Base-by-base conservation (phyloP, 2,888 invertebrate species). In the Orgyia antiqua region DNA sequence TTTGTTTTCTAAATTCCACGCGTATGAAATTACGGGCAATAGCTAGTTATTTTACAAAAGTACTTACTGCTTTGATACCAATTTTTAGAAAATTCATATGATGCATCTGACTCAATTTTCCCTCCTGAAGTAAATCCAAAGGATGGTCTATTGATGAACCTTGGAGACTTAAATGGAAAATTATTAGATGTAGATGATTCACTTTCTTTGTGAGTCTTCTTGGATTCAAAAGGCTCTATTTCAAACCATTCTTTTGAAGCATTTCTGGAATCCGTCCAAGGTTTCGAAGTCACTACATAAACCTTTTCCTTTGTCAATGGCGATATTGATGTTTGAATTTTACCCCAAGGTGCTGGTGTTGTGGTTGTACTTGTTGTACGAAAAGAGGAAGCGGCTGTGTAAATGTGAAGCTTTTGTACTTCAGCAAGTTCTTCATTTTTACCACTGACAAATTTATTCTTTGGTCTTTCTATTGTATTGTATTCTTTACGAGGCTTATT, bases 281-380 rank as follows among this genome's bases (percentile, higher is more conserved):
- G 88, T 57, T 92, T 91, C 0, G 95, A 94, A 2, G 95, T 95
- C 0, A 95, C 94, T 1, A 95, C 93, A 51, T 94, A 94, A 0
- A 94, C 89, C 62, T 92, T 93, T 74, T 95, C 94, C 56, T 92
- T 91, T 3, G 93, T 93, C 35, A 90, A 73, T n/a, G 93, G 91
- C 7, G 93, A 92, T 60, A 93, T 91, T 10, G 92, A 90, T 1
- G 93, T 89, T 59, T 91, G 89, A 42, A 91, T 87, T 55, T 88
- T 83, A 21, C 90, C 90, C 94, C 94, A 94, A 1, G 86, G 82
- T 1, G 87, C 80, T 13, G 76, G 71, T 29, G 84, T 86, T 5
- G 82, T 83, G 1, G 74, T 80, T 2, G 66, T 42, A 6, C 69
- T 78, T 10, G 68, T 64, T 10, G 59, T 76, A 36, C 74, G 61